Evolutionary conservation across 2,888 invertebrate species (phyloP).

Genomic region (Fragum sueziense): DNA sequence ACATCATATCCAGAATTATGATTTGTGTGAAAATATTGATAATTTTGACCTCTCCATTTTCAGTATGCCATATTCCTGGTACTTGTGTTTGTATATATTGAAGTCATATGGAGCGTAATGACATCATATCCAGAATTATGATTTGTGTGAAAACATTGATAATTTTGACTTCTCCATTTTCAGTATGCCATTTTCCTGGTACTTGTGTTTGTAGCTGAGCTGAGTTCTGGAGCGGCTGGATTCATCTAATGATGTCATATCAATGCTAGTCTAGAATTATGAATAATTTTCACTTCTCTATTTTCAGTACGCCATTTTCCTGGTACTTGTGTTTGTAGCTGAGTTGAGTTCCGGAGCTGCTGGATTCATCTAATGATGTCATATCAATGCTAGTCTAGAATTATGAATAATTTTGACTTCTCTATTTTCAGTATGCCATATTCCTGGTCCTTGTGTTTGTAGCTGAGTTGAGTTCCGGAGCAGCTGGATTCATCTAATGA

Average conservation of each 20-base stretch:
- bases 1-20: too few species aligned
- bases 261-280: too few species aligned
- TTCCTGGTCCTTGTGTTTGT: slow-evolving; percentile 90
- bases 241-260: too few species aligned
- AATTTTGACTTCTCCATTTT: too few species aligned
- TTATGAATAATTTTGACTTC: too few species aligned
- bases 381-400: too few species aligned
- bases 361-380: slow-evolving; percentile 90
- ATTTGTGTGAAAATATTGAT: too few species aligned
- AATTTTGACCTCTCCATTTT: too few species aligned
- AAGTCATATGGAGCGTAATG: too few species aligned
- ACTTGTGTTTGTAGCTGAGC: slow-evolving; percentile 89
- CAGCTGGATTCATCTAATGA: slow-evolving; percentile 90
- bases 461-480: slow-evolving; percentile 89
- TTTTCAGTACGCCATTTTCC: slow-evolving; percentile 90
- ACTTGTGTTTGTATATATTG: slow-evolving; percentile 90
- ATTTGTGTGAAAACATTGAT: too few species aligned
- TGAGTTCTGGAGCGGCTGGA: slow-evolving; percentile 89
- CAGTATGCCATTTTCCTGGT: slow-evolving; percentile 92
- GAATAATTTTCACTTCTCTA: too few species aligned
- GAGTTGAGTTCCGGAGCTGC: slow-evolving; percentile 90
- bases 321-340: slow-evolving; percentile 89
- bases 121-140: too few species aligned
- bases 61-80: slow-evolving; percentile 92
- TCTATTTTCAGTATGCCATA: slow-evolving; percentile 90